Conservation (phyloP, 2,797 vertebrate species). For the Anolis apletophallus region DNA sequence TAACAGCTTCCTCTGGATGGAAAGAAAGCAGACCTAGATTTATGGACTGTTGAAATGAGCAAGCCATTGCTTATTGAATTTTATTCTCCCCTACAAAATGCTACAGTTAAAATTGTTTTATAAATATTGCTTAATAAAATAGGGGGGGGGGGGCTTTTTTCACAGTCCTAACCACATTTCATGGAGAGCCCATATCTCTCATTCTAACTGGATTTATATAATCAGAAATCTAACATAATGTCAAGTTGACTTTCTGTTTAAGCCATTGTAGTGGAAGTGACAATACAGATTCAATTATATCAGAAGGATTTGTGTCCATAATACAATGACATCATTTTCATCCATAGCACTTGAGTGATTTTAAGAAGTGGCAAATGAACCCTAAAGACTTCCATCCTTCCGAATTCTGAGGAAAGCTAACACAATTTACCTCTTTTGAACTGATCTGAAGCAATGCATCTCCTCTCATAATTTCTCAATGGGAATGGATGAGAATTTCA, state of each 20-base stretch:
- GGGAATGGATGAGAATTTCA: not conserved
- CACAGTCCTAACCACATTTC: not conserved
- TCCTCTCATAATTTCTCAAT: not conserved
- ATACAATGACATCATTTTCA: not conserved
- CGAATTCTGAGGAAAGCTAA: not conserved
- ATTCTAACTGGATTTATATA: not conserved
- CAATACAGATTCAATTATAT: not conserved
- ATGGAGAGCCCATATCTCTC: not conserved
- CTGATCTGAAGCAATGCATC: not conserved
- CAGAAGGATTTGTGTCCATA: not conserved
- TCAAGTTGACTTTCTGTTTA: not conserved
- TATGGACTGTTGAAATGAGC: conserved; percentile 10
- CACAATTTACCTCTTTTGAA: not conserved
- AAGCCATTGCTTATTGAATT: conserved; percentile 40
- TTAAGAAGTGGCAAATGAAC: not conserved
- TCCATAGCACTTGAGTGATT: not conserved
- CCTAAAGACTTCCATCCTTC: not conserved
- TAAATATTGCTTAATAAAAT: not conserved
- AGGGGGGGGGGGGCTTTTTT: not conserved
- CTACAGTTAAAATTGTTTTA: conserved; percentile 16
- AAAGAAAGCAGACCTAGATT: conserved; percentile 50
- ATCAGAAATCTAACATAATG: not conserved
- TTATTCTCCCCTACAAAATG: conserved; percentile 2
- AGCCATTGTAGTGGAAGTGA: not conserved
- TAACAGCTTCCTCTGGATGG: conserved; percentile 32